A percentile compares a stretch with the other conserved stretches of the same genome.
phyloP scores from a whole-genome alignment of 2,113 vertebrate species.

The Alligator sinensis region DNA sequence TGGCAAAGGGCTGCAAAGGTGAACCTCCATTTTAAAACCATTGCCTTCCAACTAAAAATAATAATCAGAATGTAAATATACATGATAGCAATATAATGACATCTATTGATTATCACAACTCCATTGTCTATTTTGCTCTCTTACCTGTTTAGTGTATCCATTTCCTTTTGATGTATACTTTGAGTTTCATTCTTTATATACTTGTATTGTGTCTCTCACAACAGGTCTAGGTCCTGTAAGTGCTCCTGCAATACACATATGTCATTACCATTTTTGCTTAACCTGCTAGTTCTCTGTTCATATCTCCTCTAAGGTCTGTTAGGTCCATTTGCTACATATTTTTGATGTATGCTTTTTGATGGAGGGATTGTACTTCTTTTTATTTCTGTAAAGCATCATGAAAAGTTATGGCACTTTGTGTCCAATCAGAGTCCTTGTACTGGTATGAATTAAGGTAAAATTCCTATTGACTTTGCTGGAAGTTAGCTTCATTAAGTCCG shows the following conservation, averaged over 20 bases:
- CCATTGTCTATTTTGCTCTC: too few species aligned
- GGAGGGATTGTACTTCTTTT: conserved; percentile 18
- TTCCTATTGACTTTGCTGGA: conserved; percentile 31
- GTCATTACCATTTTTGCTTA: neutral
- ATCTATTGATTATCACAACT: too few species aligned
- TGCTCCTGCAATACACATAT: neutral
- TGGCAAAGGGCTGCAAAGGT: too few species aligned
- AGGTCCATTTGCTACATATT: neutral
- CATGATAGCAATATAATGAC: too few species aligned
- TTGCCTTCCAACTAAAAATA: too few species aligned
- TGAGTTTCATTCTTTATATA: neutral
- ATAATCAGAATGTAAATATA: too few species aligned
- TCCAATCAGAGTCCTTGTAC: conserved; percentile 48
- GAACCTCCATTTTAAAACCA: too few species aligned
- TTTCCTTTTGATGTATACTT: neutral
- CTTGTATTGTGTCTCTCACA: neutral
- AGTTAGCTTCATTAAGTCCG: conserved; percentile 34
- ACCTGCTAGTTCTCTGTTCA: neutral
- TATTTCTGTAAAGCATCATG: neutral
- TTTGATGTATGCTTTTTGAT: neutral
- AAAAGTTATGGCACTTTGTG: neutral
- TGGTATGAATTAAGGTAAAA: conserved; percentile 63
- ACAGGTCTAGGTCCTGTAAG: neutral
- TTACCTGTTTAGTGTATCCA: neutral
- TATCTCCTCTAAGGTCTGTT: neutral